Evolutionary conservation across 2,113 vertebrate genomes (phyloP), one percentile per base, ranked within the genome.

Genomic region (Aspidoscelis tigris): DNA sequence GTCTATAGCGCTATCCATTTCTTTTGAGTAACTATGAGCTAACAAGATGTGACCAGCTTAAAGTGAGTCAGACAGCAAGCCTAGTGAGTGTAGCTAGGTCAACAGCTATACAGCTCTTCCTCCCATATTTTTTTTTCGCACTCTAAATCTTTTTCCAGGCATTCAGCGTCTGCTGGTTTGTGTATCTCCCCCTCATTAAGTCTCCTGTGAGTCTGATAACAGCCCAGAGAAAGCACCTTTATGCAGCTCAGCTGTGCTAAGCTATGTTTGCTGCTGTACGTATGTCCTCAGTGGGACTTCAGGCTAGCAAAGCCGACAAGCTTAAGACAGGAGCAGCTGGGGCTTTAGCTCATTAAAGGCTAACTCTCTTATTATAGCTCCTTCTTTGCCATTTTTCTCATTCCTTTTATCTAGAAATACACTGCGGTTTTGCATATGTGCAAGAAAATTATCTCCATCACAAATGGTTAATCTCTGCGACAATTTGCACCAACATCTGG

Each of bases 181-280:
- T 74, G 53, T 53, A 53, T 66, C 77, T 80, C 4, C 82, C 21
- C 50, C 65, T 76, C 74, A 76, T 76, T 80, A 80, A 65, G n/a
- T 65, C 71, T 80, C 70, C 76, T 74, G 44, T 74, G 76, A 82
- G 71, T 65, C 43, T 33, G 71, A 74, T n/a, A 82, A 44, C 71
- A 75, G 21, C 71, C 58, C 71, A 66, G 43, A 26, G 83, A 85
- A 79, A 79, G 44, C 69, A 66, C 58, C 3, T 66, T 73, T 74
- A 39, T 85, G 7, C 44, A 50, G 77, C 76, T 84, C 69, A 79
- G 69, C 83, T 84, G 55, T 73, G 55, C n/a, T 79, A 73, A 74
- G 77, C 69, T 33, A 53, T 79, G 44, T 79, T 39, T 79, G 69
- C 65, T 41, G 76, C 76, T 65, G 69, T 53, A n/a, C 22, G 16